phyloP scores from a whole-genome alignment of 2,797 vertebrate species.

The Orestias chungarensis region DNA sequence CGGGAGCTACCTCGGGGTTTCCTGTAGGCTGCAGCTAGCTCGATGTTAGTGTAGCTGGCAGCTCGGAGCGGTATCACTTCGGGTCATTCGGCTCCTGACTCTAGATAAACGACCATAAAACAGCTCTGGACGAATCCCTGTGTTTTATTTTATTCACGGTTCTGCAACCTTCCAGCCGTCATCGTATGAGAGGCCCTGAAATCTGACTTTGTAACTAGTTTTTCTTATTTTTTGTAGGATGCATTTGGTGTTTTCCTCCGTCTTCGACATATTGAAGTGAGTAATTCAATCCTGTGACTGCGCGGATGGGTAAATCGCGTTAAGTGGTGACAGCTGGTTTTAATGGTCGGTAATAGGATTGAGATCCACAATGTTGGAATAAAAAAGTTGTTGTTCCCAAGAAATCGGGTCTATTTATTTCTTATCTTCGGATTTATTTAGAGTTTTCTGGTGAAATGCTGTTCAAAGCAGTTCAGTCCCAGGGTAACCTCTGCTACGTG shows the following conservation, averaged over 20 bases:
- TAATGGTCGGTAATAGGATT: slow-evolving; percentile 7
- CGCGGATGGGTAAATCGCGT: slow-evolving; percentile 11
- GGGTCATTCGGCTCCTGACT: slow-evolving; percentile 29
- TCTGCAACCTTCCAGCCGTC: slow-evolving; percentile 8
- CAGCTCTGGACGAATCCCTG: slow-evolving; percentile 36
- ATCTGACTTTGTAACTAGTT: slow-evolving; percentile 34
- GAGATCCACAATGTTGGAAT: not conserved
- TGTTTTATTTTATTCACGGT: slow-evolving; percentile 39
- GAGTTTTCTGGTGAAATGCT: not conserved
- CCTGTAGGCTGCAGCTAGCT: slow-evolving; percentile 61
- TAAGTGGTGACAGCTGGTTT: slow-evolving; percentile 24
- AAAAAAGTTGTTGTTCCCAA: not conserved
- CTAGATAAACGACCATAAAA: slow-evolving; percentile 45
- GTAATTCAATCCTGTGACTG: slow-evolving; percentile 15
- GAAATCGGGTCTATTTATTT: not conserved
- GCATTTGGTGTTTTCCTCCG: slow-evolving; percentile 13
- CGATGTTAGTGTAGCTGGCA: slow-evolving; percentile 32
- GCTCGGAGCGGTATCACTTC: slow-evolving; percentile 28
- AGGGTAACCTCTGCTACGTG: slow-evolving; percentile 50
- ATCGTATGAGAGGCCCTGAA: slow-evolving; percentile 38
- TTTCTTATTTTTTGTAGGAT: not conserved
- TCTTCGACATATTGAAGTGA: not conserved
- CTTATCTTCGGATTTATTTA: not conserved
- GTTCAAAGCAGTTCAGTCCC: slow-evolving; percentile 35
- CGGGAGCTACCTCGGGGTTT: no score